Evolutionary conservation across 2,888 invertebrate genomes (phyloP).

Genomic region (Podotricha telesiphe): DNA sequence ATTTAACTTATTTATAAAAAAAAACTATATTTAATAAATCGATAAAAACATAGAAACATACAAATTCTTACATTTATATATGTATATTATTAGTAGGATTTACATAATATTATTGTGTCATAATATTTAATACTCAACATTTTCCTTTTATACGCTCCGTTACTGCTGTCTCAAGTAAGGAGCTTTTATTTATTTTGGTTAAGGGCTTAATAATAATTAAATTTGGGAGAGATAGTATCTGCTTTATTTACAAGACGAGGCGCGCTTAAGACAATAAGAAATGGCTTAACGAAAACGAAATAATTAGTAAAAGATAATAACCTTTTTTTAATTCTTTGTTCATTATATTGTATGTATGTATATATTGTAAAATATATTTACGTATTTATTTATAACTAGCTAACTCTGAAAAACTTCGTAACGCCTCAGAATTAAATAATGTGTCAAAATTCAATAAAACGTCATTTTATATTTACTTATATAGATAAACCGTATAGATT

Average conservation of each 20-base stretch:
- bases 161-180: conserved; percentile 9
- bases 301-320: conserved; percentile 3
- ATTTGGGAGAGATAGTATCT: conserved; percentile 4
- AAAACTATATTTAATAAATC: too few relatives aligned
- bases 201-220: conserved; percentile 12
- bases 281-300: neutral
- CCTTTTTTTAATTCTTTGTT: neutral
- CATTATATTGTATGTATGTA: neutral
- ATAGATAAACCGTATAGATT: too few relatives aligned
- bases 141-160: conserved; percentile 9
- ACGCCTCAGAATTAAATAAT: too few relatives aligned
- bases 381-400: too few relatives aligned
- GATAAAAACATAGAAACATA: neutral
- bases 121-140: conserved; percentile 4
- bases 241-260: neutral
- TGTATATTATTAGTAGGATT: neutral
- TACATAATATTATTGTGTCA: neutral
- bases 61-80: neutral
- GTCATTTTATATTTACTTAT: too few relatives aligned
- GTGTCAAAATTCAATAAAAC: too few relatives aligned
- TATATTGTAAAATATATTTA: neutral
- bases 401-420: too few relatives aligned
- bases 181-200: conserved; percentile 14
- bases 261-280: conserved; percentile 15
- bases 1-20: too few relatives aligned